Base-by-base conservation (phyloP, 2,113 vertebrate species). In the Perca schrenkii region DNA sequence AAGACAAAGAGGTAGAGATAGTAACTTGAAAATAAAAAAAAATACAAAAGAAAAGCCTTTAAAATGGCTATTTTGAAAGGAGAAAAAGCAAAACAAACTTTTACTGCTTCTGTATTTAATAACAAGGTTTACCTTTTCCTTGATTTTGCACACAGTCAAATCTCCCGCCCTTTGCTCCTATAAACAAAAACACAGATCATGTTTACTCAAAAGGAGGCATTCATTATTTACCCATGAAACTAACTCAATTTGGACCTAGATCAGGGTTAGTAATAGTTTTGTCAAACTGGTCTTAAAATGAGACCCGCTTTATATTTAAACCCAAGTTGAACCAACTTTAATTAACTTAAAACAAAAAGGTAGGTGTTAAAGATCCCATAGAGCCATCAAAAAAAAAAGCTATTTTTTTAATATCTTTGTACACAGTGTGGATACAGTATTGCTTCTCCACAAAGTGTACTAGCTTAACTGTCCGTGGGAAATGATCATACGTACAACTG, bases 121-220 rank as follows among this genome's bases (percentile, higher is more conserved):
- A 47, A 53, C 4, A 22, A 43, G 11, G 40, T 50, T 82, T 68
- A 94, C 91, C 88, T 75, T 73, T 82, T 79, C 68, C 21, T 79
- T 63, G 25, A 2, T 34, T 77, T 70, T 72, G 47, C 11, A 56
- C 22, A 65, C 91, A 95, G 94, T 69, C 95, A 85, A 67, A 91
- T 92, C 78, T 91, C 90, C 86, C 95, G 72, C 88, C 93, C 75
- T 95, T 90, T 0, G 72, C 93, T 79, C 96, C 97, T 83, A 94
- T 90, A 79, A 82, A 82, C 13, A 69, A 28, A 64, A 58, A 73
- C 16, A 43, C 15, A 62, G 58, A 49, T 60, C 21, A 65, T 43
- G 40, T 15, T 54, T 5, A 56, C 2, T 36, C 34, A 73, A 11
- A 62, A 62, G 2, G 13, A 60, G 4, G 21, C 22, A 8, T 28